Conservation (phyloP, 1,140 invertebrate genomes). For the Magallana ariakensis region DNA sequence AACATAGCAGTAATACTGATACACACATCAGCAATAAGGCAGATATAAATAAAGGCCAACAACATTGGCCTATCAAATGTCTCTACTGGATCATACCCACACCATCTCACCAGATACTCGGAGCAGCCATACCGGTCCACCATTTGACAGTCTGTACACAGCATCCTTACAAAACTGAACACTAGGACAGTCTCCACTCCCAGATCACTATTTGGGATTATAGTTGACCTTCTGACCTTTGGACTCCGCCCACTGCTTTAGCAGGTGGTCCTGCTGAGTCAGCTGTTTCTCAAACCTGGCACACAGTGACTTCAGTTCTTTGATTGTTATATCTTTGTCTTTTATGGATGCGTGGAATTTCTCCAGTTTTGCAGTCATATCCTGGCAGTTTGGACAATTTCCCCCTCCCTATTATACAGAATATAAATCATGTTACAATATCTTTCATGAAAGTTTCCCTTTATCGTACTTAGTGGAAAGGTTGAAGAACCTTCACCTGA, state of each 20-base stretch:
- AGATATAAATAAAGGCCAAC: too few relatives aligned
- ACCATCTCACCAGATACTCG: too few relatives aligned
- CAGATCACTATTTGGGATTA: conserved; percentile 36
- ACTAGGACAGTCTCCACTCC: not conserved
- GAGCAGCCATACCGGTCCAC: too few relatives aligned
- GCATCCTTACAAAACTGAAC: too few relatives aligned
- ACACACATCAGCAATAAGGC: too few relatives aligned
- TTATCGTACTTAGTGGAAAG: too few relatives aligned
- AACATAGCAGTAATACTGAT: too few relatives aligned
- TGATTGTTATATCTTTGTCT: conserved; percentile 64
- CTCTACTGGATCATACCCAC: too few relatives aligned
- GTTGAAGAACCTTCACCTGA: too few relatives aligned
- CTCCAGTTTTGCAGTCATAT: conserved; percentile 58
- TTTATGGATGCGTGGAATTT: conserved; percentile 57
- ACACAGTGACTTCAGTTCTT: conserved; percentile 65
- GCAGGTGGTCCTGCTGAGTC: conserved; percentile 64
- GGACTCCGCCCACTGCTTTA: conserved; percentile 66
- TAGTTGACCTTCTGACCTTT: conserved; percentile 67
- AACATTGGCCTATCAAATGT: too few relatives aligned
- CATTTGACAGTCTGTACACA: too few relatives aligned
- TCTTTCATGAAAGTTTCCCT: too few relatives aligned
- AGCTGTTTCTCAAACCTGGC: conserved; percentile 69
- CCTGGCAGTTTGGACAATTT: conserved; percentile 66
- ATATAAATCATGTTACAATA: not conserved
- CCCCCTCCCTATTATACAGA: conserved; percentile 54